phyloP scores from a whole-genome alignment of 2,888 invertebrate species.

The Yponomeuta cagnagella region DNA sequence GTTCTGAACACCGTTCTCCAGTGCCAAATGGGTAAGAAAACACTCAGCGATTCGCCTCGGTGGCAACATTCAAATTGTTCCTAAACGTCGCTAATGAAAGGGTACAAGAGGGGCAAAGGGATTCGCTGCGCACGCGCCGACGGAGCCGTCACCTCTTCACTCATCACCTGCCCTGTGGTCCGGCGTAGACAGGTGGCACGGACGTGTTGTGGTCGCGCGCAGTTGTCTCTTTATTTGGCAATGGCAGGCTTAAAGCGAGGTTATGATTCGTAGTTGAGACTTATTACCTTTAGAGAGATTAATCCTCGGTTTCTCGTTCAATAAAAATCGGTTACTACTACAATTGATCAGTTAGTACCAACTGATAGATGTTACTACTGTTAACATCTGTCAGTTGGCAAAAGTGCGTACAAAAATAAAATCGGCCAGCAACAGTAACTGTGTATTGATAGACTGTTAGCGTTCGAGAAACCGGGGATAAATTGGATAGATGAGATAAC shows the following conservation, averaged over 20 bases:
- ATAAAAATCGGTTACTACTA: no score
- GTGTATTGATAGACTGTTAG: no score
- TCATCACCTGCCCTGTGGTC: conserved; percentile 49
- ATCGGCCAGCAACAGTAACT: no score
- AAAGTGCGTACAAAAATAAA: no score
- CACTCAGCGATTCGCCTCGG: conserved; percentile 29
- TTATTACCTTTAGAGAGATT: background rate
- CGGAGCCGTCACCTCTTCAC: conserved; percentile 46
- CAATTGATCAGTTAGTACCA: no score
- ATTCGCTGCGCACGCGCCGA: conserved; percentile 63
- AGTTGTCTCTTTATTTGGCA: background rate
- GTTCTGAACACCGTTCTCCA: background rate
- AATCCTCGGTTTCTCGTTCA: no score
- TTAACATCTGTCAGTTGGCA: no score
- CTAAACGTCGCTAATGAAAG: conserved; percentile 39
- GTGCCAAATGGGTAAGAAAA: conserved; percentile 22
- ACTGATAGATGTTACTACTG: no score
- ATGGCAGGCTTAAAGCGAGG: background rate
- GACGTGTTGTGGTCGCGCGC: conserved; percentile 34
- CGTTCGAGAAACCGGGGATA: no score
- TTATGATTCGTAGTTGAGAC: background rate
- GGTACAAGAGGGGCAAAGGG: conserved; percentile 44
- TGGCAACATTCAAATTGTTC: conserved; percentile 38
- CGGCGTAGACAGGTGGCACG: conserved; percentile 42
- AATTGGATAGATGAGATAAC: no score